Conservation (phyloP, 2,888 invertebrate genomes). For the Carcina quercana region DNA sequence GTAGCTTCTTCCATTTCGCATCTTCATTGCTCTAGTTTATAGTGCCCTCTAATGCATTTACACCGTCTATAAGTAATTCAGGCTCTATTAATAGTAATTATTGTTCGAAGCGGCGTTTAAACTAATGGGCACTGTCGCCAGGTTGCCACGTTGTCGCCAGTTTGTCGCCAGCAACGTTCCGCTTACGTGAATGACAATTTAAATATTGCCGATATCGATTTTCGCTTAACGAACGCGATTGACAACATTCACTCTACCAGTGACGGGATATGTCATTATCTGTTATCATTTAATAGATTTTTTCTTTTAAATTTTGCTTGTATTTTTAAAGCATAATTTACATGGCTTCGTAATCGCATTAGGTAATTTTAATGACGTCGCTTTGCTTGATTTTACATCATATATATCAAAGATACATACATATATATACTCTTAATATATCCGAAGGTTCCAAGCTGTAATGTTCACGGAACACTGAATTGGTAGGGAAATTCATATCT, state of each 20-base stretch:
- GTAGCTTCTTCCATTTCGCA: too few relatives aligned
- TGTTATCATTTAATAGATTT: not conserved
- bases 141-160: constrained; percentile 30
- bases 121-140: constrained; percentile 50
- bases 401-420: too few relatives aligned
- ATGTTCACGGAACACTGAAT: too few relatives aligned
- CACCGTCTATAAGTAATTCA: constrained; percentile 11
- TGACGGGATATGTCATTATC: constrained; percentile 16
- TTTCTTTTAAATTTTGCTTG: too few relatives aligned
- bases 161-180: constrained; percentile 37
- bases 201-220: constrained; percentile 49
- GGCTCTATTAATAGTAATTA: constrained; percentile 59
- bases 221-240: constrained; percentile 51
- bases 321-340: too few relatives aligned
- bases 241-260: constrained; percentile 58
- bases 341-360: too few relatives aligned
- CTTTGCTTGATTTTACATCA: too few relatives aligned
- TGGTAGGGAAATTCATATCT: too few relatives aligned
- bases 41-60: not conserved
- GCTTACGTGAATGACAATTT: constrained; percentile 47
- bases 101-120: constrained; percentile 61
- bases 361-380: too few relatives aligned
- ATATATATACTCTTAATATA: too few relatives aligned
- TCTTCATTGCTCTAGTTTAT: too few relatives aligned
- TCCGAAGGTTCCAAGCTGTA: too few relatives aligned